A percentile compares a stretch with the other conserved stretches of the same genome.
These are phyloP conservation scores for Meloidogyne exigua DNA, from an alignment of 1,140 invertebrate genomes.

Conservation along the genomic window DNA sequence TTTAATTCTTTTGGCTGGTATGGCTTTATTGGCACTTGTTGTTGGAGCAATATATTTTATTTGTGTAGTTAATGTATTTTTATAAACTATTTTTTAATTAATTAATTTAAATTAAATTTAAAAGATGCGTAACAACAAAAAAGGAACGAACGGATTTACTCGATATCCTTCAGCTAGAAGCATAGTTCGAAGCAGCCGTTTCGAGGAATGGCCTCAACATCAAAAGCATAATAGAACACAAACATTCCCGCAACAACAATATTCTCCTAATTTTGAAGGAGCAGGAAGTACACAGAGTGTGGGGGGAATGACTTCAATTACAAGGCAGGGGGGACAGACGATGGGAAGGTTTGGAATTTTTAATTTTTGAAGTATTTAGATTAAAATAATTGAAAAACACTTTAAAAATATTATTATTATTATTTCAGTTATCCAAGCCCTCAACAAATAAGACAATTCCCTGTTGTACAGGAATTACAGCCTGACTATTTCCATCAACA, in stretches of 20 bases:
- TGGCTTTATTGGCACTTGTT: conserved; percentile 28
- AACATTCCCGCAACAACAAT: conserved; percentile 22
- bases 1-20: conserved; percentile 26
- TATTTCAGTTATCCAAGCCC: neutral
- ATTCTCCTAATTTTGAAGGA: conserved; percentile 6
- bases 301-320: neutral
- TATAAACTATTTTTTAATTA: too few relatives aligned
- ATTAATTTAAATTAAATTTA: neutral
- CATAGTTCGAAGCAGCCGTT: conserved; percentile 4
- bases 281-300: neutral
- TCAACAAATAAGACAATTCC: conserved; percentile 8
- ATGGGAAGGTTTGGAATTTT: neutral
- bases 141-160: conserved; percentile 8
- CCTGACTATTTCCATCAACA: conserved; percentile 34
- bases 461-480: conserved; percentile 25
- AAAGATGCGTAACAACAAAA: conserved; percentile 38
- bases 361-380: neutral
- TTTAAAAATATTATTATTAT: neutral
- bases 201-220: neutral
- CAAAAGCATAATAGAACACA: neutral
- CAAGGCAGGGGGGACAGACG: neutral
- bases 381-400: neutral
- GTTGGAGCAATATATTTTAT: conserved; percentile 37
- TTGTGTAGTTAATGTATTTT: conserved; percentile 37
- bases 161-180: conserved; percentile 21